Evolutionary conservation across 2,888 invertebrate genomes (phyloP).

Genomic region (Seira ritae): DNA sequence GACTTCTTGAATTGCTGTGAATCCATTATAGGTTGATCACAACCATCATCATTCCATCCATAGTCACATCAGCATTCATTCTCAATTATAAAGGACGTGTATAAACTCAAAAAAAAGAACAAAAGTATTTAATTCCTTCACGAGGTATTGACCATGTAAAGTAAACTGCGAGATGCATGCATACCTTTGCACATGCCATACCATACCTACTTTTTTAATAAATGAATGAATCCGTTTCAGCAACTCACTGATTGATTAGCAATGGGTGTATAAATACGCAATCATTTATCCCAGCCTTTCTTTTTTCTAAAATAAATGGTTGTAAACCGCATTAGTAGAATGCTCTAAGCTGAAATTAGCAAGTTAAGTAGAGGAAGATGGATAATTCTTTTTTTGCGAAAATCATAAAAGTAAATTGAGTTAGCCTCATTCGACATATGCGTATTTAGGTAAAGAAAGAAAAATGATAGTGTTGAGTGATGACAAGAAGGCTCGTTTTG

Average conservation of each 20-base stretch:
- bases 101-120: conserved; percentile 11
- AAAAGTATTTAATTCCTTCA: conserved; percentile 35
- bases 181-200: too few species aligned
- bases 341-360: conserved; percentile 32
- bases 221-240: too few species aligned
- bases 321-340: conserved; percentile 48
- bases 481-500: conserved; percentile 52
- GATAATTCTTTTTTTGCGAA: conserved; percentile 17
- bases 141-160: conserved; percentile 58
- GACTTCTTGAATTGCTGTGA: conserved; percentile 39
- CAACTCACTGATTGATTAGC: too few species aligned
- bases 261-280: too few species aligned
- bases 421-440: conserved; percentile 47
- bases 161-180: too few species aligned
- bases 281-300: too few species aligned
- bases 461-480: conserved; percentile 6
- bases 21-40: conserved; percentile 17
- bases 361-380: conserved; percentile 33
- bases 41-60: too few species aligned
- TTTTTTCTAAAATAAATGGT: too few species aligned
- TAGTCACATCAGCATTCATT: conserved; percentile 2
- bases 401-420: conserved; percentile 31
- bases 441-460: background rate
- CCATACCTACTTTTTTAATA: too few species aligned
- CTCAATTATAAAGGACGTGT: conserved; percentile 53